These are phyloP conservation scores for Ia io DNA, from an alignment of 2,113 vertebrate genomes.

Conservation along the genomic window DNA sequence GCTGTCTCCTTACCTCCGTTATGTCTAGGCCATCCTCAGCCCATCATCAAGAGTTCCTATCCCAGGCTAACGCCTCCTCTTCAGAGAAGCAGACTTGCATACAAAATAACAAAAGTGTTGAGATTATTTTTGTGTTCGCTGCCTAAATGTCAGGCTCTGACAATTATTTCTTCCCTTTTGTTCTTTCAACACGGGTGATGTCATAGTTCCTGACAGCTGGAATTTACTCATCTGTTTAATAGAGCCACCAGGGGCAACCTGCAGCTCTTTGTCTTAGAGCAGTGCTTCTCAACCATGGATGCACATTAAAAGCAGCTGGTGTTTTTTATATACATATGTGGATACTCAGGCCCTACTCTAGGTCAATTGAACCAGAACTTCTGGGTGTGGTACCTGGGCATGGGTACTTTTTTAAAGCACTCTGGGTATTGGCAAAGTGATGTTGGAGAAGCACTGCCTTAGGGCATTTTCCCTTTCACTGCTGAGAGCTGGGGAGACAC, in stretches of 20 bases:
- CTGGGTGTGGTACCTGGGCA: background rate
- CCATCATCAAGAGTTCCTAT: background rate
- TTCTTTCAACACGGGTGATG: constrained; percentile 15
- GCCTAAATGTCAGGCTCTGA: constrained; percentile 43
- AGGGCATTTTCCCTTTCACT: background rate
- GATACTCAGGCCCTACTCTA: background rate
- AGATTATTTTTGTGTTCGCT: background rate
- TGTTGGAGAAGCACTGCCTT: background rate
- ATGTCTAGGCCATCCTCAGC: background rate
- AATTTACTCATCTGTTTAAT: constrained; percentile 24
- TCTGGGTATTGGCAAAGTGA: background rate
- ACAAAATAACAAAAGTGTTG: background rate
- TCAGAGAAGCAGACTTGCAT: constrained; percentile 8
- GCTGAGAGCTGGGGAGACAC: background rate
- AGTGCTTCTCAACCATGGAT: background rate
- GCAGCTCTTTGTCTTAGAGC: background rate
- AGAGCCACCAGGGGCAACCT: background rate
- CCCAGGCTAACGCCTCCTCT: background rate
- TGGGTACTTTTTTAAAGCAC: background rate
- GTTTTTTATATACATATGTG: background rate
- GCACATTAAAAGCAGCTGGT: background rate
- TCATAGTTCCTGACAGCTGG: constrained; percentile 14
- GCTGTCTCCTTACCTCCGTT: background rate
- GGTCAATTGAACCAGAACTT: background rate
- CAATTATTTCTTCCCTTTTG: background rate